Evolutionary conservation across 2,113 vertebrate species (phyloP), one percentile per base, ranked within the genome.

Genomic region (Pelecanoides urinatrix): DNA sequence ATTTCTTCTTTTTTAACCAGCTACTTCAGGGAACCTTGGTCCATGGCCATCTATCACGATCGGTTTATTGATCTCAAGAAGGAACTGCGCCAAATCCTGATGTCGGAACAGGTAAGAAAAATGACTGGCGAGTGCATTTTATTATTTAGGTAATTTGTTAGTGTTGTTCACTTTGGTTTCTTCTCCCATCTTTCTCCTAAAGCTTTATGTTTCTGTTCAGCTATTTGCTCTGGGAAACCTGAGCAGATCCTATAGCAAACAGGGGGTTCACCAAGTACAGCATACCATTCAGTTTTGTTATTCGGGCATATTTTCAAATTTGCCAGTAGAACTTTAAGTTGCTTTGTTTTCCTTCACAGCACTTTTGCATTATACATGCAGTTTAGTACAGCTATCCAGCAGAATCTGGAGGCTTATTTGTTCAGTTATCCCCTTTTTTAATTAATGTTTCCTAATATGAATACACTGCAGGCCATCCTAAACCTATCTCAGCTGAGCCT

Each of bases 1-100:
- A 97, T 98, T 97, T 98, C 96, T 95, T 94, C 92, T 97, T 94
- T 92, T 96, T 97, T 96, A 94, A 70, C 92, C 97, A 99, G 99
- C 96, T 99, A 99, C 98, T 99, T 99, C 98, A 98, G 90, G 63
- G 99, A 99, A 97, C 98, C 98, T 36, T 99, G 99, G 98, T 98
- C 98, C 91, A 95, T 99, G 98, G 98, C 99, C 91, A 88, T 99
- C 94, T 99, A 98, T 97, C 99, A 99, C 16, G 99, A 99, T 98
- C 98, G 98, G 63, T 99, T 99, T 98, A 97, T 98, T 18, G 99
- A 99, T 98, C 98, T 99, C 70, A 97, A 98, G 96, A 98, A 98
- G 96, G 99, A 99, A 82, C 98, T 99, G 77, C 98, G 95, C 65
- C 98, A 99, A 95, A 97, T 98, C 95, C 97, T 99, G 95, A 66